phyloP scores from a whole-genome alignment of 1,140 invertebrate genomes.

The Odontomachus brunneus region DNA sequence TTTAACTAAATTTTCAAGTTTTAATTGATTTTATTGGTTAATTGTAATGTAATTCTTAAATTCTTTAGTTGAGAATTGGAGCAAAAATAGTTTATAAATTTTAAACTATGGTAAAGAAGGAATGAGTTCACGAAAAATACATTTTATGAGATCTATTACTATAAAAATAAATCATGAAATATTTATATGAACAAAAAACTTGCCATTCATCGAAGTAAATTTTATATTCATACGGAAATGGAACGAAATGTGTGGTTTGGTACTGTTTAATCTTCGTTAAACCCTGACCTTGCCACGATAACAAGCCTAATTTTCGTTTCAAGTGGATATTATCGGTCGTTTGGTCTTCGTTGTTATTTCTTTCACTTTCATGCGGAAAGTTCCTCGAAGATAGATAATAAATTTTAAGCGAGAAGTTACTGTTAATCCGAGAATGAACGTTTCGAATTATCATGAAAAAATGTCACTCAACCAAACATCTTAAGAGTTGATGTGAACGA shows the following conservation, averaged over 20 bases:
- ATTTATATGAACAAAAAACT: not conserved
- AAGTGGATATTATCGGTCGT: not conserved
- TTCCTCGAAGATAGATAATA: not conserved
- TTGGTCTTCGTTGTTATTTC: not conserved
- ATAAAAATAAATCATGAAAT: too few relatives aligned
- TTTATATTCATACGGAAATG: constrained; percentile 25
- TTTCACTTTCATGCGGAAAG: constrained; percentile 2
- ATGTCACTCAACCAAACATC: too few relatives aligned
- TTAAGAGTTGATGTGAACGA: too few relatives aligned
- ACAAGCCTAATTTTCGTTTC: constrained; percentile 36
- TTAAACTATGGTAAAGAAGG: not conserved
- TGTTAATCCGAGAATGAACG: constrained; percentile 1
- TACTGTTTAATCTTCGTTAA: constrained; percentile 28
- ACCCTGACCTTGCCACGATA: constrained; percentile 39
- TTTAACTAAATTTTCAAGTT: too few relatives aligned
- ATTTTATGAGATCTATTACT: constrained; percentile 3
- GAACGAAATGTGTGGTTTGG: not conserved
- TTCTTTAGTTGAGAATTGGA: constrained; percentile 1
- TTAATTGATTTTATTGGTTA: too few relatives aligned
- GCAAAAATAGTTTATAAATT: not conserved
- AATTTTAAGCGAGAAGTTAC: not conserved
- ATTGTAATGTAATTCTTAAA: too few relatives aligned
- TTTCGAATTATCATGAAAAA: not conserved
- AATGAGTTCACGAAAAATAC: not conserved
- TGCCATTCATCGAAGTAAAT: not conserved